These are phyloP conservation scores for Chlorops oryzae DNA, from an alignment of 1,140 invertebrate species.

Conservation along the genomic window DNA sequence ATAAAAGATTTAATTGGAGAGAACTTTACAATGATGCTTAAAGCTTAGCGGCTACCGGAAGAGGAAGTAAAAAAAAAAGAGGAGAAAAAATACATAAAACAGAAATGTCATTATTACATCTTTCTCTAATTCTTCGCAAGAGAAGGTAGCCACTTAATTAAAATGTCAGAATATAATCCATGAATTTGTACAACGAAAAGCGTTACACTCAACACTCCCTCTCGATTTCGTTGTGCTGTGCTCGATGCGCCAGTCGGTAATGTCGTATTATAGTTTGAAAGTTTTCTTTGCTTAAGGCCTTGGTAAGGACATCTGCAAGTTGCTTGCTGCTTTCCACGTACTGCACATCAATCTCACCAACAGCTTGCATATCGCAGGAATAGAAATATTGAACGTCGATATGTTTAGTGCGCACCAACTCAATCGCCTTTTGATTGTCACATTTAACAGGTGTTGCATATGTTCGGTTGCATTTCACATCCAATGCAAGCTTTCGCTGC, in stretches of 20 bases:
- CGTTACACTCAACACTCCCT: no score
- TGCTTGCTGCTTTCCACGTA: background rate
- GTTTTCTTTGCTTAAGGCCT: background rate
- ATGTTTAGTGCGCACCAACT: slow-evolving; percentile 28
- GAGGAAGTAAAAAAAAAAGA: no score
- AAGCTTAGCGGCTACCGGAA: no score
- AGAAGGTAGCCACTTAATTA: no score
- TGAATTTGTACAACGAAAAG: no score
- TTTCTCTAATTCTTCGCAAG: no score
- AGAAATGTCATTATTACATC: no score
- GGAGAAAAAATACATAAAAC: no score
- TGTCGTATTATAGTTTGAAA: background rate
- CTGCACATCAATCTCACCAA: background rate
- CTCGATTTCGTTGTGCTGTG: background rate
- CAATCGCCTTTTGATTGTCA: slow-evolving; percentile 12
- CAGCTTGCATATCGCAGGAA: background rate
- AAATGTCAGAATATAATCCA: no score
- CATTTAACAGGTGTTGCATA: background rate
- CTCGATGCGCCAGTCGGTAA: background rate
- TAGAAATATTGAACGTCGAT: slow-evolving; percentile 44
- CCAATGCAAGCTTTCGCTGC: slow-evolving; percentile 30
- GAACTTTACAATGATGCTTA: no score
- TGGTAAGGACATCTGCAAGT: no score
- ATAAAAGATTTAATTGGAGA: no score
- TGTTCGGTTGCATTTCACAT: slow-evolving; percentile 21